phyloP scores from a whole-genome alignment of 2,797 vertebrate genomes.

The Danio kyathit region DNA sequence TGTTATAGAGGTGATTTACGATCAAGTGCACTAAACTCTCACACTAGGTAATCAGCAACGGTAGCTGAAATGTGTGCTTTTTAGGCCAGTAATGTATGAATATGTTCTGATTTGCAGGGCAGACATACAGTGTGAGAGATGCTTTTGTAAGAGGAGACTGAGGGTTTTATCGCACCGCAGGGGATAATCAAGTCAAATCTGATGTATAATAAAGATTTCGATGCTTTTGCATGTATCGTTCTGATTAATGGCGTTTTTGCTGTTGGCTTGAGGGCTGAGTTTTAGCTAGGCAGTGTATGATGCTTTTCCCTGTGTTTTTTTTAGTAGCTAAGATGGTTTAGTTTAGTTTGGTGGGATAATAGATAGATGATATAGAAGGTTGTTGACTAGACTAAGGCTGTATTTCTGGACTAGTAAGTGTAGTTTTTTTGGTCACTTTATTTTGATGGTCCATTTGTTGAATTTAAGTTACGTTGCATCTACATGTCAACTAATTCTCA shows the following conservation, averaged over 20 bases:
- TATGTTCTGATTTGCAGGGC: constrained; percentile 5
- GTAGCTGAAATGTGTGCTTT: neutral
- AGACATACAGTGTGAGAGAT: neutral
- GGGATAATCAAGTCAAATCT: constrained; percentile 75
- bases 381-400: constrained; percentile 3
- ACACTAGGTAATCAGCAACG: neutral
- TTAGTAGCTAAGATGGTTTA: neutral
- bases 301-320: neutral
- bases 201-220: constrained; percentile 57
- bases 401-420: neutral
- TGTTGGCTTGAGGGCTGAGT: neutral
- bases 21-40: constrained; percentile 22
- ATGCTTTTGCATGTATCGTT: neutral
- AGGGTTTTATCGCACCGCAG: constrained; percentile 65
- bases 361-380: neutral
- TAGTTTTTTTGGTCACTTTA: too few relatives aligned
- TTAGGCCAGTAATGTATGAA: constrained; percentile 15
- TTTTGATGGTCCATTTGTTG: too few relatives aligned
- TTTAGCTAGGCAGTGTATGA: neutral
- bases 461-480: too few relatives aligned
- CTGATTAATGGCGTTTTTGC: neutral
- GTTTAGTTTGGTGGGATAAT: neutral
- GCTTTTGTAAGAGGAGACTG: neutral
- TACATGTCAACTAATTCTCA: neutral
- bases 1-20: neutral